Conservation (phyloP, 2,113 vertebrate genomes). For the Solea senegalensis region DNA sequence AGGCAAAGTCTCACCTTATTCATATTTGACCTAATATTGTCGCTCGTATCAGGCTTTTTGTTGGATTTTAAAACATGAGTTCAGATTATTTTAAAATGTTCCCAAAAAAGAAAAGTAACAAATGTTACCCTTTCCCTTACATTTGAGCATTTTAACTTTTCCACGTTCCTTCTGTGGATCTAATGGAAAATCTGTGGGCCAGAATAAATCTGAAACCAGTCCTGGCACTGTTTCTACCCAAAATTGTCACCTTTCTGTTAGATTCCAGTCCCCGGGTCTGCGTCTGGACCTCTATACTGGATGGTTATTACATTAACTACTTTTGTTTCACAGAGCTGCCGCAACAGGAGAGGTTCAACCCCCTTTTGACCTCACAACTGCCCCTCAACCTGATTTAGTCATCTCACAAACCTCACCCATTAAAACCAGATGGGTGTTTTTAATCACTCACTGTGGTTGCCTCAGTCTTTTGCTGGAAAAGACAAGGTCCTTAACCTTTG, state of each 20-base stretch:
- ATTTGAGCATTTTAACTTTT: background rate
- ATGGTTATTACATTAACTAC: constrained; percentile 56
- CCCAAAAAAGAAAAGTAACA: background rate
- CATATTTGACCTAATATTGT: constrained; percentile 8
- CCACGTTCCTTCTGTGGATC: background rate
- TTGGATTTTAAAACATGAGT: background rate
- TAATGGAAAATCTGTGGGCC: constrained; percentile 5
- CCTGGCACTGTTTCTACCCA: background rate
- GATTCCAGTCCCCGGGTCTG: constrained; percentile 12
- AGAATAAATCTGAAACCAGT: background rate
- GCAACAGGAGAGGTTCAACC: constrained; percentile 29
- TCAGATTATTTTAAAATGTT: background rate
- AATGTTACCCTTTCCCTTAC: background rate
- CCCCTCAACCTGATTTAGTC: constrained; percentile 55
- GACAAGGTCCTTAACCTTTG: background rate
- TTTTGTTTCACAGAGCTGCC: constrained; percentile 55
- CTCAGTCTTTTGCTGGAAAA: background rate
- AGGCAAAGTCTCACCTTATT: constrained; percentile 62
- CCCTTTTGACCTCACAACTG: constrained; percentile 49
- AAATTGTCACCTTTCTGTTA: constrained; percentile 15
- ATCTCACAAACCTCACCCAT: constrained; percentile 29
- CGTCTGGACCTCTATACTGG: constrained; percentile 9
- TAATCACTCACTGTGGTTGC: constrained; percentile 24
- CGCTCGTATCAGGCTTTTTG: background rate
- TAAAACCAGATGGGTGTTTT: constrained; percentile 33